A percentile compares a stretch with the other conserved stretches of the same genome.
Conservation (phyloP, 2,888 invertebrate genomes). For the Acronicta leporina region DNA sequence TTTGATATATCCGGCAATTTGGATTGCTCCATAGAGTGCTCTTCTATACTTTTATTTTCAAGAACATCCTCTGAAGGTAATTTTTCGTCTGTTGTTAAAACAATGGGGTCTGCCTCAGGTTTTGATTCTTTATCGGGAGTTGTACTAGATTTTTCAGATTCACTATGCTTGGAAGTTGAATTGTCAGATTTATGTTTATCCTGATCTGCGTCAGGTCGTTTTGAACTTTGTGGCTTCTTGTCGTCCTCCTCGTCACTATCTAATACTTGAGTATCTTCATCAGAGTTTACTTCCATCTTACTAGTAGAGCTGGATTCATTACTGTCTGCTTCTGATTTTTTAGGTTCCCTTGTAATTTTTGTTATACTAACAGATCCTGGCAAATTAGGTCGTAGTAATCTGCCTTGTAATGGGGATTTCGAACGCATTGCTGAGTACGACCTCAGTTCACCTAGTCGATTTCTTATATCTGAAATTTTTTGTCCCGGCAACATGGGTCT, state of each 20-base stretch:
- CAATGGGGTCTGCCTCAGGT: constrained; percentile 64
- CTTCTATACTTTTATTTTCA: constrained; percentile 69
- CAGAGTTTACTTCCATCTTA: constrained; percentile 72
- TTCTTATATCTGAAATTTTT: constrained; percentile 81
- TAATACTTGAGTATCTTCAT: constrained; percentile 81
- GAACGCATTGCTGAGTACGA: constrained; percentile 74
- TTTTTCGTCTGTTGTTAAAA: constrained; percentile 83
- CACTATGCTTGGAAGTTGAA: constrained; percentile 34
- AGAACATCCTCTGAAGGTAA: constrained; percentile 80
- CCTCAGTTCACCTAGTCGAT: constrained; percentile 76
- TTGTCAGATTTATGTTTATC: constrained; percentile 38
- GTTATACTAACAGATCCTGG: constrained; percentile 85
- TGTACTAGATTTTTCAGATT: constrained; percentile 51
- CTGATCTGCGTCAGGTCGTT: constrained; percentile 38
- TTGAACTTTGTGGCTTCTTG: constrained; percentile 54
- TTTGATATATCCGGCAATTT: constrained; percentile 48
- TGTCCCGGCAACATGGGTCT: constrained; percentile 80
- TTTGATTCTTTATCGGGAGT: constrained; percentile 54
- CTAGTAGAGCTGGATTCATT: constrained; percentile 60
- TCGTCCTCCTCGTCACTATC: constrained; percentile 81
- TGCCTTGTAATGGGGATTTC: constrained; percentile 71
- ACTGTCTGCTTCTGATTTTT: constrained; percentile 66
- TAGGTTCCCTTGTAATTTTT: constrained; percentile 75
- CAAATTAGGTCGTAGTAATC: constrained; percentile 75
- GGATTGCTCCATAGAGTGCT: constrained; percentile 56